Conservation (phyloP, 2,113 vertebrate genomes). For the Probosciger aterrimus region DNA sequence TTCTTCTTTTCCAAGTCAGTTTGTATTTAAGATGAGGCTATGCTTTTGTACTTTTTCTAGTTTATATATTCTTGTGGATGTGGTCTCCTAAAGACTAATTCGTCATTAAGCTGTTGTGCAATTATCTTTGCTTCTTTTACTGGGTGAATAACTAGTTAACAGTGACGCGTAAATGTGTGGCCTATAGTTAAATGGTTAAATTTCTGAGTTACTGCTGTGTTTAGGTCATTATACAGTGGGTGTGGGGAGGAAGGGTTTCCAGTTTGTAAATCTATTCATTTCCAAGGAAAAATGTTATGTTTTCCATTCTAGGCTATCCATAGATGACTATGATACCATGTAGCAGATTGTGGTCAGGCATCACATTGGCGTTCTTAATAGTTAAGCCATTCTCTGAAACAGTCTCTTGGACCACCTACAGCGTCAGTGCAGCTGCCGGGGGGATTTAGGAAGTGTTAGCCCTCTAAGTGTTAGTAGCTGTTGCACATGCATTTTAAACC, state of each 20-base stretch:
- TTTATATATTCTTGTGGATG: neutral
- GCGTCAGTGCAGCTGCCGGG: slow-evolving; percentile 40
- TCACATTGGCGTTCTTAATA: neutral
- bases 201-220: neutral
- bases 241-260: neutral
- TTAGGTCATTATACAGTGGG: neutral
- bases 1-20: neutral
- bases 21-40: neutral
- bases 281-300: neutral
- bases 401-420: slow-evolving; percentile 73
- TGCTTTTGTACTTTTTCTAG: neutral
- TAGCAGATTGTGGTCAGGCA: neutral
- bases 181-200: neutral
- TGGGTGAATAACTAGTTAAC: neutral
- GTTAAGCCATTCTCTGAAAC: neutral
- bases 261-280: neutral
- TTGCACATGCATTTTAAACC: neutral
- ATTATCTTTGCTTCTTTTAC: neutral
- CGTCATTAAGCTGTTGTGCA: neutral
- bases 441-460: slow-evolving; percentile 9
- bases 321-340: neutral
- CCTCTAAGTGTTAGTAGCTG: neutral
- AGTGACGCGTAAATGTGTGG: neutral
- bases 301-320: slow-evolving; percentile 15
- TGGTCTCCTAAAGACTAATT: neutral